These are phyloP conservation scores for Cladopsammia gracilis DNA, from an alignment of 64 coral and sea anemone species.

Conservation along the genomic window DNA sequence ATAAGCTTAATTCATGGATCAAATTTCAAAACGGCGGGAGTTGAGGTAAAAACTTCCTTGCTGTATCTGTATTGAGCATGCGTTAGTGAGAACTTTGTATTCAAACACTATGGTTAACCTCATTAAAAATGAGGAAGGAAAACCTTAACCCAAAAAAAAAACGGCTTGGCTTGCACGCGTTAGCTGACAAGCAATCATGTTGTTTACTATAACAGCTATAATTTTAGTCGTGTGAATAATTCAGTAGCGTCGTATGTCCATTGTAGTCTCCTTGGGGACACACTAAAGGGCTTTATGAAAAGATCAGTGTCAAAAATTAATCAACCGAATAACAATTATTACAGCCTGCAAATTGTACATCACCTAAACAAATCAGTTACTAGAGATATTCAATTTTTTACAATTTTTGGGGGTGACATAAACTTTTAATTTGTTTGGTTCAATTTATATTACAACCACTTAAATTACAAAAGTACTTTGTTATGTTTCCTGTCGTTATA, in stretches of 20 bases:
- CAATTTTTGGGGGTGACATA: not conserved
- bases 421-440: not conserved
- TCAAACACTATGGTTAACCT: too few species aligned
- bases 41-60: not conserved
- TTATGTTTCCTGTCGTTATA: not conserved
- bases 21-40: constrained; percentile 25
- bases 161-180: too few species aligned
- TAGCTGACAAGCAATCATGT: not conserved
- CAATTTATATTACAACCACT: too few species aligned
- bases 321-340: not conserved
- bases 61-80: too few species aligned
- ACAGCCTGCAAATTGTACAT: not conserved
- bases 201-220: not conserved
- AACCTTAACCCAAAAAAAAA: too few species aligned
- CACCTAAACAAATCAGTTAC: not conserved
- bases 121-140: not conserved
- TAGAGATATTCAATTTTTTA: not conserved
- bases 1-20: not conserved
- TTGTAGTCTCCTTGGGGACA: not conserved
- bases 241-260: not conserved
- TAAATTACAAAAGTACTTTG: not conserved
- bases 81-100: too few species aligned
- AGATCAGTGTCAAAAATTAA: not conserved
- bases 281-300: not conserved
- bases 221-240: constrained; percentile 6